Evolutionary conservation across 2,888 invertebrate genomes (phyloP).

Genomic region (Aphodius granarius): DNA sequence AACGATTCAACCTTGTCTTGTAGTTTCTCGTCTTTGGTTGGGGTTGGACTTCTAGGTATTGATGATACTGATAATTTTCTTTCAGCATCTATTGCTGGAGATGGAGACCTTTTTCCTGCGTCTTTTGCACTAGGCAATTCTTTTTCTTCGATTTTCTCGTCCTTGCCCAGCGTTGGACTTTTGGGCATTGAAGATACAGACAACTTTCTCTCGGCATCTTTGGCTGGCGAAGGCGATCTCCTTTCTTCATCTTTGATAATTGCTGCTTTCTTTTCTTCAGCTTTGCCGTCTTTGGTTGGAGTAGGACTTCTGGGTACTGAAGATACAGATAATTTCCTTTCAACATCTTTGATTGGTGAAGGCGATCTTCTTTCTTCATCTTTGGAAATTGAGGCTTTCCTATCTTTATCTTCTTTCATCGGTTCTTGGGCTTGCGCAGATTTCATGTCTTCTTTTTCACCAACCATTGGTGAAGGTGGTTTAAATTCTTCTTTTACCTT

Average conservation of each 20-base stretch:
- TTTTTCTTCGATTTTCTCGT: neutral
- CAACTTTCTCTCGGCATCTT: neutral
- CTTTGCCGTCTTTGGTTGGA: slow-evolving; percentile 17
- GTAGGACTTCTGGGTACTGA: neutral
- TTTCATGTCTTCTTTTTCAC: slow-evolving; percentile 35
- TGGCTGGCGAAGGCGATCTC: neutral
- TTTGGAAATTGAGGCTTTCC: neutral
- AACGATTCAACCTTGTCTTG: neutral
- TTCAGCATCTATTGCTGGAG: neutral
- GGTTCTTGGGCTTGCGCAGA: slow-evolving; percentile 41
- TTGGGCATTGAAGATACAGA: neutral
- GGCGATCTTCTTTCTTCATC: neutral
- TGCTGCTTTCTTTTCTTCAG: neutral
- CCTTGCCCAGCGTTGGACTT: neutral
- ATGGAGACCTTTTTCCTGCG: neutral
- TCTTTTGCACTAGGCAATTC: neutral
- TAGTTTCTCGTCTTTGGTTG: neutral
- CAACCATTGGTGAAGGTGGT: slow-evolving; percentile 15
- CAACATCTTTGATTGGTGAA: slow-evolving; percentile 23
- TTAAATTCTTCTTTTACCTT: slow-evolving; percentile 36
- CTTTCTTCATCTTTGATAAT: neutral
- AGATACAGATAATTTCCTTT: slow-evolving; percentile 27
- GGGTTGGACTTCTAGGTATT: neutral
- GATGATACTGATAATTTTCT: neutral
- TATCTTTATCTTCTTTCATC: neutral